A percentile compares a stretch with the other conserved stretches of the same genome.
Evolutionary conservation across 2,797 vertebrate species (phyloP).

Genomic region (Florisuga fusca): DNA sequence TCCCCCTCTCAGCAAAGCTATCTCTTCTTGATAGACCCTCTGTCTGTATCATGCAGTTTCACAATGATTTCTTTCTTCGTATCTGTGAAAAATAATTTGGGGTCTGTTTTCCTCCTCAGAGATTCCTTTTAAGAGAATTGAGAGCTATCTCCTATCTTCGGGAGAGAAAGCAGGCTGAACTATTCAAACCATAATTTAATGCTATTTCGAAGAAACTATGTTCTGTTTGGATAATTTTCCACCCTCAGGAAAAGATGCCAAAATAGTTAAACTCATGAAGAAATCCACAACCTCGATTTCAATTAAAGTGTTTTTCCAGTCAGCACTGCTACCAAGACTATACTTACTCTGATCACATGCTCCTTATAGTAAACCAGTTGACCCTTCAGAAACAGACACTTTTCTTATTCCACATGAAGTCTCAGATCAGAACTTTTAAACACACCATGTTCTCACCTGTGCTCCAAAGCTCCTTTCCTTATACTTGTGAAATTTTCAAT

Average conservation of each 20-base stretch:
- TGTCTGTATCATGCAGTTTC: neutral
- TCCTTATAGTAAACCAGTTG: neutral
- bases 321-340: neutral
- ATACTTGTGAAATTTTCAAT: neutral
- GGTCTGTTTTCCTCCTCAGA: neutral
- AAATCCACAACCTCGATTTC: neutral
- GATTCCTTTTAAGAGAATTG: neutral
- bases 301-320: neutral
- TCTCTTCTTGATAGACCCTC: neutral
- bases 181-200: neutral
- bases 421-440: neutral
- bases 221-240: neutral
- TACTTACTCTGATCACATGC: fast-evolving
- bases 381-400: neutral
- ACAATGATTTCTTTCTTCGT: neutral
- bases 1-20: neutral
- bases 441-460: neutral
- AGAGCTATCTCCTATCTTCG: neutral
- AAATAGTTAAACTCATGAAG: neutral
- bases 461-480: neutral
- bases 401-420: neutral
- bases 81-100: neutral
- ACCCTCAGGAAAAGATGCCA: neutral
- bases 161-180: neutral
- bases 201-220: neutral